Evolutionary conservation across 92 coral and sea anemone species (phyloP).

Genomic region (Paramuricea clavata): DNA sequence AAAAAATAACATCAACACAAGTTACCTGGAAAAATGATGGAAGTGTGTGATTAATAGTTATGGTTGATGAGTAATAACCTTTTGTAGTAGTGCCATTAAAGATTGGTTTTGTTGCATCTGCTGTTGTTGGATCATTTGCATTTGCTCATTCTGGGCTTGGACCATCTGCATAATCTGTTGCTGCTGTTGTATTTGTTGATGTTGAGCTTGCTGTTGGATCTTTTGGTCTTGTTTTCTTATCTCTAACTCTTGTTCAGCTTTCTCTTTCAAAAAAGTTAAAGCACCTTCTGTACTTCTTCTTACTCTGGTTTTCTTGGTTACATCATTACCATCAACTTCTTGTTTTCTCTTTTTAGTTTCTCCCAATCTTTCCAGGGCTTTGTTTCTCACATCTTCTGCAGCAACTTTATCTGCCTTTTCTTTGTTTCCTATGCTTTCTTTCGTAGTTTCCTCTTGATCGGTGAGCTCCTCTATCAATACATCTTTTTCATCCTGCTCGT

Average conservation of each 20-base stretch:
- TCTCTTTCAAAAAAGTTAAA: too few species aligned
- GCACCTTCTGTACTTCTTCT: conserved; percentile 59
- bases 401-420: conserved; percentile 33
- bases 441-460: conserved; percentile 33
- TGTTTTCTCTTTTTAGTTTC: conserved; percentile 44
- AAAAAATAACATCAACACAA: not conserved
- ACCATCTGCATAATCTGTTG: too few species aligned
- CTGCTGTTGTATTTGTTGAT: too few species aligned
- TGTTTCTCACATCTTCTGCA: too few species aligned
- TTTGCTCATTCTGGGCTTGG: conserved; percentile 42
- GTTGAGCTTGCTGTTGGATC: conserved; percentile 41
- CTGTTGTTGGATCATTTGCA: conserved; percentile 52
- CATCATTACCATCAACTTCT: too few species aligned
- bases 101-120: conserved; percentile 48
- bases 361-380: conserved; percentile 53
- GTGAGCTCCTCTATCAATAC: too few species aligned
- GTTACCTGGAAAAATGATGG: not conserved
- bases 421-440: conserved; percentile 16
- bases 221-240: conserved; percentile 48
- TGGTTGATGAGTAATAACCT: conserved; percentile 32
- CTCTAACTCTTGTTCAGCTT: conserved; percentile 51
- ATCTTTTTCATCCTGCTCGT: conserved; percentile 48
- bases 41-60: not conserved
- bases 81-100: conserved; percentile 44
- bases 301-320: conserved; percentile 16